Percentiles rank a stretch among this genome's conserved stretches.
These are phyloP conservation scores for Dipodomys spectabilis DNA, from an alignment of 2,113 vertebrate genomes.

Conservation along the genomic window DNA sequence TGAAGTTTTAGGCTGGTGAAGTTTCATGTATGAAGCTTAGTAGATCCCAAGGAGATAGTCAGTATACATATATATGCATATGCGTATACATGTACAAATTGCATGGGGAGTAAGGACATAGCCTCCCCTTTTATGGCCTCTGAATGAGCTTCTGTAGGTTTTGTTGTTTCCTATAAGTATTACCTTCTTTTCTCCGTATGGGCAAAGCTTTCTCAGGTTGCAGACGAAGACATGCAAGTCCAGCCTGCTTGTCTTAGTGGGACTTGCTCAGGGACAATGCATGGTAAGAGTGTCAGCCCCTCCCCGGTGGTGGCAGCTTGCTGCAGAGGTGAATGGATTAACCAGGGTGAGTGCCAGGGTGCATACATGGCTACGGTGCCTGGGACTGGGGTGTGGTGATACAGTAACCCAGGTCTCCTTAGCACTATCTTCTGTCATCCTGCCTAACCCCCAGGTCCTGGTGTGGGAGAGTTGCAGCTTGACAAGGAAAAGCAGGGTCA, in stretches of 20 bases:
- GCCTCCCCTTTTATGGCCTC: constrained; percentile 25
- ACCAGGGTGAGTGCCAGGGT: rapidly evolving
- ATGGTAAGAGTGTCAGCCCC: neutral
- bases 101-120: neutral
- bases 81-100: neutral
- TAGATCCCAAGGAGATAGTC: constrained; percentile 26
- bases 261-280: neutral
- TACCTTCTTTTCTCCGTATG: constrained; percentile 50
- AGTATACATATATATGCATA: neutral
- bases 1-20: constrained; percentile 50
- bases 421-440: neutral
- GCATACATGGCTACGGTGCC: neutral
- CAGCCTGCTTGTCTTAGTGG: constrained; percentile 65
- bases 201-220: constrained; percentile 47
- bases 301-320: neutral
- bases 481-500: neutral
- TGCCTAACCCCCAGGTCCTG: neutral
- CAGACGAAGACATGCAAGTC: constrained; percentile 63
- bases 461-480: neutral
- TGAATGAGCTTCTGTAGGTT: neutral
- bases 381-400: neutral
- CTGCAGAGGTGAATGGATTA: neutral
- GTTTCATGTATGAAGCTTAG: constrained; percentile 41
- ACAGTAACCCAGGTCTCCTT: neutral
- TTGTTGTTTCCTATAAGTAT: constrained; percentile 69